Conservation (phyloP, 92 coral and sea anemone genomes). For the Chrysogorgia sp. region DNA sequence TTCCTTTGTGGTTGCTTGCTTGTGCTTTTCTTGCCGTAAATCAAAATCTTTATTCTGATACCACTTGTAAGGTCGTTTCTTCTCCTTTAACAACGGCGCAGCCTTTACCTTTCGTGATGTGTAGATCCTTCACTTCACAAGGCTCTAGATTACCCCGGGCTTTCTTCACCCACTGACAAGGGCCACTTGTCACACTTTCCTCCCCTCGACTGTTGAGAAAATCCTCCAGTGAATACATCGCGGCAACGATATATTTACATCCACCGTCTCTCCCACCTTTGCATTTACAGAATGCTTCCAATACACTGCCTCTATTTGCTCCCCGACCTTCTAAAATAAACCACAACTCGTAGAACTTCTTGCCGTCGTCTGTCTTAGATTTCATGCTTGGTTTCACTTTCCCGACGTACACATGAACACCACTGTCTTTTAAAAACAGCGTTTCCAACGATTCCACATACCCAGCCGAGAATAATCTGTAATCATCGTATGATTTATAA, state of each 20-base stretch:
- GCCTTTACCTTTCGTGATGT: neutral
- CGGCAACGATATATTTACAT: constrained; percentile 24
- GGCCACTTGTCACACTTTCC: constrained; percentile 29
- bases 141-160: too few relatives aligned
- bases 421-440: constrained; percentile 54
- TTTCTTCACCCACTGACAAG: too few relatives aligned
- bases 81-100: neutral
- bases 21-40: constrained; percentile 10
- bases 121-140: neutral
- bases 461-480: constrained; percentile 60
- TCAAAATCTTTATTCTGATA: constrained; percentile 21
- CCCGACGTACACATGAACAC: constrained; percentile 66
- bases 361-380: constrained; percentile 40
- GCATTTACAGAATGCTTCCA: too few relatives aligned
- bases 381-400: constrained; percentile 59
- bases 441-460: constrained; percentile 66
- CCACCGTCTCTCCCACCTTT: constrained; percentile 34
- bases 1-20: constrained; percentile 16
- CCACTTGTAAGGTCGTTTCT: constrained; percentile 20
- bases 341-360: constrained; percentile 21
- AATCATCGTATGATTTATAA: constrained; percentile 19
- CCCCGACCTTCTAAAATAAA: constrained; percentile 22
- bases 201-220: constrained; percentile 15
- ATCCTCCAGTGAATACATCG: constrained; percentile 19
- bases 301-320: constrained; percentile 16